Conservation (phyloP, 2,888 invertebrate genomes). For the Dichetophora obliterata region DNA sequence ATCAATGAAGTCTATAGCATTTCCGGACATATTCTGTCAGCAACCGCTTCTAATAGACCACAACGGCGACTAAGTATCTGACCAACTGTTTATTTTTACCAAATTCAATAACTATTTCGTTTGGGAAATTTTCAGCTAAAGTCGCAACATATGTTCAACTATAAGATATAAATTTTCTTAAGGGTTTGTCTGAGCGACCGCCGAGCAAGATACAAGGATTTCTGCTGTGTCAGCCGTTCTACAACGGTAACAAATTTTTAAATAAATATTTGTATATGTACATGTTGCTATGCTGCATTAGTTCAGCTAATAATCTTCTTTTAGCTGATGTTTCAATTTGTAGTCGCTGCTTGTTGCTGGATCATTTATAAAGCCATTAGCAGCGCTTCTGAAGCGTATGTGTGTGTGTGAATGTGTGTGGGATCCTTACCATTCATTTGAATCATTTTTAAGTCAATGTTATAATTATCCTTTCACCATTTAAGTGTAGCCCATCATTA, state of each 20-base stretch:
- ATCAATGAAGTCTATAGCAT: background rate
- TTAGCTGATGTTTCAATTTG: background rate
- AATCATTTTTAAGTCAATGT: background rate
- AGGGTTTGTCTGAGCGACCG: background rate
- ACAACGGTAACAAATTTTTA: background rate
- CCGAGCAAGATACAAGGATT: background rate
- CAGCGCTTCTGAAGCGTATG: background rate
- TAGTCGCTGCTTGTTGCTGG: background rate
- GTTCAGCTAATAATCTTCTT: background rate
- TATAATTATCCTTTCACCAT: conserved; percentile 18
- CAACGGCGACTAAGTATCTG: background rate
- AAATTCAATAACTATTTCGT: background rate
- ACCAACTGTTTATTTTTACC: conserved; percentile 26
- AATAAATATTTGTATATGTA: conserved; percentile 16
- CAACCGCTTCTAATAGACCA: background rate
- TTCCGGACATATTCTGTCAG: conserved; percentile 2
- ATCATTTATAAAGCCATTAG: conserved; percentile 21
- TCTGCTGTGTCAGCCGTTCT: background rate
- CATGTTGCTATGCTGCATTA: background rate
- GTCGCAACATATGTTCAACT: conserved; percentile 28
- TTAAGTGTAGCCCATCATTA: background rate
- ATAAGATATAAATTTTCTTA: background rate
- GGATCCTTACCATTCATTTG: background rate
- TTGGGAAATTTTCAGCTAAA: conserved; percentile 15
- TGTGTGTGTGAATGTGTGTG: background rate